Base-by-base conservation (phyloP, 2,888 invertebrate genomes). In the Polyommatus icarus region DNA sequence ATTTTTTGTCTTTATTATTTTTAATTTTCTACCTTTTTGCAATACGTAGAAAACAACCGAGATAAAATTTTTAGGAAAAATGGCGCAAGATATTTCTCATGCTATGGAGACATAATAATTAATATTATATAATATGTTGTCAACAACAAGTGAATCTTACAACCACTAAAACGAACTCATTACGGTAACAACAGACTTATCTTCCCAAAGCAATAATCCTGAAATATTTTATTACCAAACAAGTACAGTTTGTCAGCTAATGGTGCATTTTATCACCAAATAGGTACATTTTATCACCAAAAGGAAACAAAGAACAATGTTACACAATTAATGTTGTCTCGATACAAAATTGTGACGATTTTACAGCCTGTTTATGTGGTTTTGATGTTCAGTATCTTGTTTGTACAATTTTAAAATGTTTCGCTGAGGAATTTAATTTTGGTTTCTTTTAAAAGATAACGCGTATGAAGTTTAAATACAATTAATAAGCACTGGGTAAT, bases 301-400 rank as follows among this genome's bases (percentile, higher is more conserved):
- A 61, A 61, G 10, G 61, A 12, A 24, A 24, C 24, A 61, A 72
- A 79, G 76, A 78, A 77, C 79, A 76, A 78, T 79, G 75, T 80
- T 83, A 84, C 76, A 79, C 82, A 81, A 82, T 83, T 83, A 83
- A 81, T 80, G 83, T 80, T 77, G 78, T 78, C 79, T 73, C 77
- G 79, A 81, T 81, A 80, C 82, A 81, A 81, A 77, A 83, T 81
- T 83, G 81, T 79, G 81, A 80, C 81, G 80, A 82, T 81, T 84
- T 83, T 82, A 84, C 82, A 81, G 82, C 80, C 71, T 79, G 50
- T 50, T 20, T 46, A 20, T 50, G 72, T 36, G 72, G 12, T 10
- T 36, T 72, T 32, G 40, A 18, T 20, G 46, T 50, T 36, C 18
- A 18, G 71, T n/a, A n/a, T 32, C 46, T 50, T 73, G 46, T 73